Evolutionary conservation across 2,113 vertebrate genomes (phyloP), one percentile per base, ranked within the genome.

Genomic region (Etheostoma cragini): DNA sequence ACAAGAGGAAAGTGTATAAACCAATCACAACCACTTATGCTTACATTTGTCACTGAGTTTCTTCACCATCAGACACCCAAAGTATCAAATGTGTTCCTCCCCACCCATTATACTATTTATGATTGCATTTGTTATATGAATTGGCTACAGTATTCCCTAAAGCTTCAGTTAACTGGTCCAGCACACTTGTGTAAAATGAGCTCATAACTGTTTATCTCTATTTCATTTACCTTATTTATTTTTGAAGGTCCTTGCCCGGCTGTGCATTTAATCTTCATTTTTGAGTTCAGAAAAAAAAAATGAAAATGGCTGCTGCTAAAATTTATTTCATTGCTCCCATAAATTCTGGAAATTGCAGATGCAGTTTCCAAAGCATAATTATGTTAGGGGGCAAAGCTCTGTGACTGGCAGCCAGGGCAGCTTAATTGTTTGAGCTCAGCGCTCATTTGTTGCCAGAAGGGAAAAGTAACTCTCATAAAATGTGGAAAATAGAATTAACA

Each of bases 401-500:
- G n/a, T 79, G 80, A 89, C 79, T 42, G 24, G 26, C 54, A 75
- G 85, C 82, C 87, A 91, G 24, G 35, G 17, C 47, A 5, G 50
- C 72, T 62, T 86, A 86, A 87, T 85, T 82, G 38, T 81, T 69
- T 86, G 66, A 82, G 87, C 83, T 81, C 50, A 38, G 50, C 13
- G 57, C 52, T 71, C 49, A 46, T 70, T 72, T 42, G 22, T 60
- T 70, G 38, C 75, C 66, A 76, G 60, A 78, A 54, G 74, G 60
- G 60, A 83, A 84, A 83, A 78, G 54, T 54, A 72, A 53, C 26
- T 62, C 69, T 85, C 30, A 75, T 67, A 52, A 83, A 86, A 62
- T 80, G 65, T 62, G 70, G 72, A 88, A 87, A 91, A 84, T 76
- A 64, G 61, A 85, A 88, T 87, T 85, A 88, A 82, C 74, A 75